These are phyloP conservation scores for Daktulosphaira vitifoliae DNA, from an alignment of 1,140 invertebrate species.

Conservation along the genomic window DNA sequence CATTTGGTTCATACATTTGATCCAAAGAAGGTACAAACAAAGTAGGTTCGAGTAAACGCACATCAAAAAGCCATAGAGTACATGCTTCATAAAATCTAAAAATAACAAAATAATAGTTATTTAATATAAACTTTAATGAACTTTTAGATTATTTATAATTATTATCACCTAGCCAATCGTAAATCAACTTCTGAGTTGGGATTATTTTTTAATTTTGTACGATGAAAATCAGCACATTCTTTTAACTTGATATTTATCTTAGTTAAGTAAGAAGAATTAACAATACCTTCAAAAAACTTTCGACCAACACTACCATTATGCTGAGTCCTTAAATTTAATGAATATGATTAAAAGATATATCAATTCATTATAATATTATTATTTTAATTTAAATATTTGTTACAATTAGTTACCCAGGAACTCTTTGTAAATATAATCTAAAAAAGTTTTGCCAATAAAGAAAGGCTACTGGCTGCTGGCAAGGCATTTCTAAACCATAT, in stretches of 20 bases:
- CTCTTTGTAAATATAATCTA: conserved; percentile 57
- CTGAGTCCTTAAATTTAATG: no score
- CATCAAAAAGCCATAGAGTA: conserved; percentile 69
- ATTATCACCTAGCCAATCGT: not conserved
- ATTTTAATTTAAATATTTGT: not conserved
- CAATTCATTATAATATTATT: not conserved
- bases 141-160: conserved; percentile 8
- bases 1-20: conserved; percentile 57
- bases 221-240: conserved; percentile 56
- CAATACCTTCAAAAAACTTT: conserved; percentile 66
- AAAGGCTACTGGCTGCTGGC: conserved; percentile 61
- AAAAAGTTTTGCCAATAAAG: conserved; percentile 77
- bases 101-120: conserved; percentile 1
- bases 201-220: conserved; percentile 43
- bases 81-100: conserved; percentile 54
- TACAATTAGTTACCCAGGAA: conserved; percentile 47
- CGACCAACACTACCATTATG: conserved; percentile 57
- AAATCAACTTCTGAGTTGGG: conserved; percentile 30
- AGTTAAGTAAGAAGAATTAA: conserved; percentile 60
- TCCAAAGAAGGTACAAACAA: conserved; percentile 64
- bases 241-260: conserved; percentile 61
- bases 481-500: conserved; percentile 60
- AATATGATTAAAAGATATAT: conserved; percentile 38
- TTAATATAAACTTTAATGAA: no score
- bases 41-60: conserved; percentile 57